Conservation (phyloP, 2,797 vertebrate genomes). For the Smutsia temminckii region DNA sequence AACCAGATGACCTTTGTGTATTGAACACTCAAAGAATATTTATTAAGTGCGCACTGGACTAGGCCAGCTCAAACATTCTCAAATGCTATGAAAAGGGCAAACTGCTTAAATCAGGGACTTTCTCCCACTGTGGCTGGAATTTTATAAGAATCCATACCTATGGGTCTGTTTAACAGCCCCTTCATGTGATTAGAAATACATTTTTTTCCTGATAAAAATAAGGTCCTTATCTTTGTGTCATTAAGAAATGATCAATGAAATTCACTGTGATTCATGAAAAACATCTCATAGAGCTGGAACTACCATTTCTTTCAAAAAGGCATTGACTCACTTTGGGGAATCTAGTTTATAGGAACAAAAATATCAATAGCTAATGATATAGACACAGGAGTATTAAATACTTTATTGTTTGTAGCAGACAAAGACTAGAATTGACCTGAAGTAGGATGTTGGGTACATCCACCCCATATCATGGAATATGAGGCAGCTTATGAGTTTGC, state of each 20-base stretch:
- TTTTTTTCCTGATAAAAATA: slow-evolving; percentile 20
- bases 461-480: background rate
- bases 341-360: background rate
- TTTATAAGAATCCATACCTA: background rate
- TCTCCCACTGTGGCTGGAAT: background rate
- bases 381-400: background rate
- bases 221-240: background rate
- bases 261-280: background rate
- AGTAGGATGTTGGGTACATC: background rate
- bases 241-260: background rate
- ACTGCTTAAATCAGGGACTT: background rate
- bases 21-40: background rate
- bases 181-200: background rate
- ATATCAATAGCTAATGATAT: background rate
- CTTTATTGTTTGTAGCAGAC: background rate
- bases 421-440: background rate
- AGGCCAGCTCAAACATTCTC: background rate
- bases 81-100: background rate
- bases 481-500: background rate
- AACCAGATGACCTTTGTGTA: background rate
- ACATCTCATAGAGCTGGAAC: background rate
- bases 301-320: background rate
- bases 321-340: background rate
- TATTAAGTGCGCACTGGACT: background rate
- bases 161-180: background rate